Percentiles rank a stretch among this genome's conserved stretches.
phyloP scores from a whole-genome alignment of 2,113 vertebrate species.

The Pholis gunnellus region DNA sequence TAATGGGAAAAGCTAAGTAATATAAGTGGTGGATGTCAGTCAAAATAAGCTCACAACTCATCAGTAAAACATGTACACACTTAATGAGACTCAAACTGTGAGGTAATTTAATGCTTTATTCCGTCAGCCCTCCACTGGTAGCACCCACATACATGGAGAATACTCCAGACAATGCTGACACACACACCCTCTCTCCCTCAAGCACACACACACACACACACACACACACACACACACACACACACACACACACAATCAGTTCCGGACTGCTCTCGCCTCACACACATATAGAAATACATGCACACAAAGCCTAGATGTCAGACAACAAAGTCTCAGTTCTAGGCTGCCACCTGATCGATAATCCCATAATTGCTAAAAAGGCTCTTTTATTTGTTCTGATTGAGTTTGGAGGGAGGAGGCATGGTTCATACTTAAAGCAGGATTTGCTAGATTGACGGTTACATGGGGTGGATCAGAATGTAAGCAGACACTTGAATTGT shows the following conservation, averaged over 20 bases:
- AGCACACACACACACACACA: constrained; percentile 6
- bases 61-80: constrained; percentile 61
- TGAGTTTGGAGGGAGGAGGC: constrained; percentile 55
- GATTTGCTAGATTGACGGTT: constrained; percentile 70
- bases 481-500: constrained; percentile 42
- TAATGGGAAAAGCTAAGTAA: constrained; percentile 32
- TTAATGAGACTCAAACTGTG: constrained; percentile 62
- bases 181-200: neutral
- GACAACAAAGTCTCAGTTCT: constrained; percentile 59
- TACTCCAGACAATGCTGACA: constrained; percentile 29
- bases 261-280: constrained; percentile 5
- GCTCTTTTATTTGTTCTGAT: constrained; percentile 73
- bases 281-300: constrained; percentile 17
- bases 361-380: constrained; percentile 73
- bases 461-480: constrained; percentile 54
- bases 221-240: constrained; percentile 22
- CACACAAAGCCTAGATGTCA: constrained; percentile 15
- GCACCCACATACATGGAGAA: constrained; percentile 31
- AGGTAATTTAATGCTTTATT: constrained; percentile 67
- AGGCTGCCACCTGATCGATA: constrained; percentile 66
- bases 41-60: constrained; percentile 48
- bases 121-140: constrained; percentile 41
- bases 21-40: constrained; percentile 36
- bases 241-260: constrained; percentile 30
- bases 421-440: constrained; percentile 70